Evolutionary conservation across 2,888 invertebrate genomes (phyloP).

Genomic region (Dolichopus griseipennis): DNA sequence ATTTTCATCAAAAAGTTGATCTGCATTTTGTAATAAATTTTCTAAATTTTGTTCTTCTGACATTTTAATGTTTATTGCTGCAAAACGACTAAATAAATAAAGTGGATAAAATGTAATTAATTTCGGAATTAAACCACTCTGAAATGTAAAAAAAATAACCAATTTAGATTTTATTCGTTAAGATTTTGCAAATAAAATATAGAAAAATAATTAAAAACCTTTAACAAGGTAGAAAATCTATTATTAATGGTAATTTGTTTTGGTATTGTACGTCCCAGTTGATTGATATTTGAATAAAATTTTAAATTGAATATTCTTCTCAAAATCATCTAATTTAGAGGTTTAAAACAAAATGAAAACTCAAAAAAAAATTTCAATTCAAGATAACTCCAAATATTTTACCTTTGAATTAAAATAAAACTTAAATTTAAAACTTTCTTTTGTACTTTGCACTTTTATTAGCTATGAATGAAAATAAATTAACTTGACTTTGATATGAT

Average conservation of each 20-base stretch:
- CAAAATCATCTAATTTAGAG: background rate
- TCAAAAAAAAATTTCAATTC: background rate
- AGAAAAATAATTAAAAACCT: background rate
- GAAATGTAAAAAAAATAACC: background rate
- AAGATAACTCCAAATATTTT: background rate
- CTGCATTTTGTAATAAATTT: slow-evolving; percentile 51
- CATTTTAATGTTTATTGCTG: slow-evolving; percentile 18
- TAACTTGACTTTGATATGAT: too few relatives aligned
- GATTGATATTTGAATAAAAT: background rate
- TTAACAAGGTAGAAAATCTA: background rate
- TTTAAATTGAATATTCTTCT: background rate
- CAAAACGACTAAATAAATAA: background rate
- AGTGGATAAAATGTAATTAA: background rate
- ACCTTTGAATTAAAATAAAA: background rate
- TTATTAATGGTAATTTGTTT: background rate
- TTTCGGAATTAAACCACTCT: background rate
- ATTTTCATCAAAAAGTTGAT: slow-evolving; percentile 55
- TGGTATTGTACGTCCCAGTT: background rate
- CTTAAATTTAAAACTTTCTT: background rate
- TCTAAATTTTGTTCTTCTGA: slow-evolving; percentile 28
- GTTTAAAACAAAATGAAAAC: background rate
- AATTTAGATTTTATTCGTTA: too few relatives aligned
- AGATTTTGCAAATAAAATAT: background rate
- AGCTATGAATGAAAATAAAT: background rate
- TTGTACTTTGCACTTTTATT: background rate